Percentiles rank a stretch among this genome's conserved stretches.
Conservation (phyloP, 1,140 invertebrate genomes). For the Saccostrea glomerata region DNA sequence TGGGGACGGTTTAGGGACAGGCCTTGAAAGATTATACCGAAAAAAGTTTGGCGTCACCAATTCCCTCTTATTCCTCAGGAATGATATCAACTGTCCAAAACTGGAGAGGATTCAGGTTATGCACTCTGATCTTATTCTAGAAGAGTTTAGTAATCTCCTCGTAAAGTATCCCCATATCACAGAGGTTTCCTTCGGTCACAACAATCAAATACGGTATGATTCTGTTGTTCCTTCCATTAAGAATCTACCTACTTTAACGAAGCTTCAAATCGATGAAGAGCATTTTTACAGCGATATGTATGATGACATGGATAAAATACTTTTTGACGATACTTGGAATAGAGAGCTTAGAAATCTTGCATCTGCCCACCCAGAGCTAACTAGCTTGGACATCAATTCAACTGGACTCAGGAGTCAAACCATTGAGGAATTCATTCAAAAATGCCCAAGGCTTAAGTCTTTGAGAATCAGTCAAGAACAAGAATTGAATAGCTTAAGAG, state of each 20-base stretch:
- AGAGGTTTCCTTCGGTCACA: not conserved
- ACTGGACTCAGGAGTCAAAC: not conserved
- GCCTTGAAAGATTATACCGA: not conserved
- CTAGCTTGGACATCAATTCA: not conserved
- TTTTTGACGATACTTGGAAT: not conserved
- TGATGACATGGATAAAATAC: not conserved
- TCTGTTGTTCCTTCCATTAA: too few species aligned
- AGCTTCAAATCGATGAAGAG: not conserved
- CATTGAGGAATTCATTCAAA: not conserved
- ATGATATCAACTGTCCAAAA: not conserved
- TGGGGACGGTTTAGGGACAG: not conserved
- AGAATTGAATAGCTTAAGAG: not conserved
- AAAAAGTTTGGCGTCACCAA: not conserved
- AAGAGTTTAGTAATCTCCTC: not conserved
- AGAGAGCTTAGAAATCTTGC: not conserved
- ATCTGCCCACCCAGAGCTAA: not conserved
- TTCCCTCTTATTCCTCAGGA: not conserved
- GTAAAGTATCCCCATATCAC: not conserved
- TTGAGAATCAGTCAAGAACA: not conserved
- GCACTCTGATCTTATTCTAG: not conserved
- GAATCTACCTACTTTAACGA: not conserved
- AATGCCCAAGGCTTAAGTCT: not conserved
- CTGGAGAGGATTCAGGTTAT: not conserved
- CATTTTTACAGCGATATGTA: not conserved
- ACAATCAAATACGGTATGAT: too few species aligned